Base-by-base conservation (phyloP, 2,888 invertebrate genomes). In the Tuberolachnus salignus region DNA sequence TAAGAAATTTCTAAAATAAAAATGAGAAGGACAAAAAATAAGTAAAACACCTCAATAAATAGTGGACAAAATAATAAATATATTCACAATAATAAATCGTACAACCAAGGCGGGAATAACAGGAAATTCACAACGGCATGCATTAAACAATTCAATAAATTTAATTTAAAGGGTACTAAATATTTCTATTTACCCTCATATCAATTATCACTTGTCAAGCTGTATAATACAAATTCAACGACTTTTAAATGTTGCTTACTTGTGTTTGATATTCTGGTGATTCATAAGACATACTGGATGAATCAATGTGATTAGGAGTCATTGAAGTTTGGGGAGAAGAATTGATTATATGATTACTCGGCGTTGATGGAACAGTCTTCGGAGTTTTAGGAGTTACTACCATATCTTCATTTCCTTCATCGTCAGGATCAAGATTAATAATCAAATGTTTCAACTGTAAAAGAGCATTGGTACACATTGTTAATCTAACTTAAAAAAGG, bases 351-450 rank as follows among this genome's bases (percentile, higher is more conserved):
- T 69, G 46, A 59, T 73, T 80, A 53, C 19, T 59, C 46, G 59
- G 67, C 10, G 63, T 73, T 4, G 75, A 78, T 21, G 67, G 66
- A 53, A 72, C 67, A 57, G 80, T 19, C 51, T 81, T 74, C 59
- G 57, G 42, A 55, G 42, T 34, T 81, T 82, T 80, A 19, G 80
- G 82, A 83, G 83, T 85, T 74, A 83, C 84, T 74, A 83, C 84
- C 51, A 84, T 85, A 80, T 88, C 88, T 81, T 91, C 92, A 82
- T 92, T 91, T 72, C 92, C 92, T 84, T 92, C 93, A 80, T 91
- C 90, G 83, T 92, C 92, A 34, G 91, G 92, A 85, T 94, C 94
- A 84, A 93, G 89, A 86, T 92, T 93, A 82, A 94, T 87, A 92
- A 94, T 93, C 81, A 94, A 86, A 84, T 93, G 92, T 85, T 94